Evolutionary conservation across 2,888 invertebrate species (phyloP).

Genomic region (Microctonus aethiopoides): DNA sequence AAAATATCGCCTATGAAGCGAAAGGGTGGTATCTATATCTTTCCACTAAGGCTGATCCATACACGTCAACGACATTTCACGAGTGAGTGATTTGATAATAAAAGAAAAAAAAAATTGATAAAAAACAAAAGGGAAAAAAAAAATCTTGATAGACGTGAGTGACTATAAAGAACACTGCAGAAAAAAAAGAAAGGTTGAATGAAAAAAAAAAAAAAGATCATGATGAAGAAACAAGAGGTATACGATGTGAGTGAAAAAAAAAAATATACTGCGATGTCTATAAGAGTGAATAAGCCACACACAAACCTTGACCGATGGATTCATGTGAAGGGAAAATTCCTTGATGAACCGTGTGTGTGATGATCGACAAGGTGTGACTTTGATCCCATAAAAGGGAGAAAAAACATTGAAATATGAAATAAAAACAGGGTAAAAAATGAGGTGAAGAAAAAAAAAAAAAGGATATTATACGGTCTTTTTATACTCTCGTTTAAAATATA

Average conservation of each 20-base stretch:
- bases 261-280: neutral
- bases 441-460: neutral
- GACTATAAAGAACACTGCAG: neutral
- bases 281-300: neutral
- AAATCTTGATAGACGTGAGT: neutral
- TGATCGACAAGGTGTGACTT: neutral
- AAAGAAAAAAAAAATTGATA: neutral
- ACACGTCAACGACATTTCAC: neutral
- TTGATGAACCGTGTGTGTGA: neutral
- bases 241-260: too few relatives aligned
- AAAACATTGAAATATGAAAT: neutral
- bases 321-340: neutral
- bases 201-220: neutral
- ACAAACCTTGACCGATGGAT: neutral
- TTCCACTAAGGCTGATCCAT: neutral
- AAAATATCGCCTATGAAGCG: neutral
- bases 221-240: too few relatives aligned
- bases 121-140: neutral
- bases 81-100: neutral
- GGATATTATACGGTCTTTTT: neutral
- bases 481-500: neutral
- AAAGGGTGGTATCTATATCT: neutral
- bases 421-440: neutral
- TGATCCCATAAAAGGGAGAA: neutral
- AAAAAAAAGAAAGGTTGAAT: neutral